phyloP scores from a whole-genome alignment of 53 echinoderm and acorn worm genomes.

The Hippasteria phrygiana region DNA sequence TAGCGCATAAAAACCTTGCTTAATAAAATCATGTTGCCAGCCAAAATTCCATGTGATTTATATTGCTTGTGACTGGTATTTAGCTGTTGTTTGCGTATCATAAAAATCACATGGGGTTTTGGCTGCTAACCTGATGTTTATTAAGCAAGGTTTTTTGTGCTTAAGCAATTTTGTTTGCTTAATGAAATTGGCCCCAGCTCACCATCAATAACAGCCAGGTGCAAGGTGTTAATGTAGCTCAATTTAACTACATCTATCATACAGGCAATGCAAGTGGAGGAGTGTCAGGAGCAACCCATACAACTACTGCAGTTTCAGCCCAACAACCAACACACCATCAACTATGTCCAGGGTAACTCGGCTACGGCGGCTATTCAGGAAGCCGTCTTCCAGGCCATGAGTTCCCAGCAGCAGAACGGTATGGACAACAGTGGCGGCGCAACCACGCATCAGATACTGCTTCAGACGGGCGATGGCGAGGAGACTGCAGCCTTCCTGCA shows the following conservation, averaged over 20 bases:
- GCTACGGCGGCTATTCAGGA: conserved; percentile 83
- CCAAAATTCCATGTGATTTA: no score
- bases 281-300: conserved; percentile 60
- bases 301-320: conserved; percentile 78
- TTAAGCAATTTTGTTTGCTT: no score
- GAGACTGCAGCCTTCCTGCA: conserved; percentile 54
- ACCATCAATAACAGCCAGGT: no score
- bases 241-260: neutral
- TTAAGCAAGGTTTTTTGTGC: no score
- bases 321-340: conserved; percentile 40
- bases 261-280: conserved; percentile 65
- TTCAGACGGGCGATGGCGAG: conserved; percentile 63
- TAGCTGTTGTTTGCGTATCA: no score
- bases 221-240: neutral
- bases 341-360: conserved; percentile 73
- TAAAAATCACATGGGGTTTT: no score
- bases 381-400: conserved; percentile 72
- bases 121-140: no score
- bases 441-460: conserved; percentile 57
- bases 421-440: neutral
- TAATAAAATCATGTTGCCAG: no score
- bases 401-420: conserved; percentile 27
- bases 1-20: no score
- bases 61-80: no score
- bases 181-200: no score